phyloP scores from a whole-genome alignment of 2,797 vertebrate genomes.

The Cercopithecus mitis region DNA sequence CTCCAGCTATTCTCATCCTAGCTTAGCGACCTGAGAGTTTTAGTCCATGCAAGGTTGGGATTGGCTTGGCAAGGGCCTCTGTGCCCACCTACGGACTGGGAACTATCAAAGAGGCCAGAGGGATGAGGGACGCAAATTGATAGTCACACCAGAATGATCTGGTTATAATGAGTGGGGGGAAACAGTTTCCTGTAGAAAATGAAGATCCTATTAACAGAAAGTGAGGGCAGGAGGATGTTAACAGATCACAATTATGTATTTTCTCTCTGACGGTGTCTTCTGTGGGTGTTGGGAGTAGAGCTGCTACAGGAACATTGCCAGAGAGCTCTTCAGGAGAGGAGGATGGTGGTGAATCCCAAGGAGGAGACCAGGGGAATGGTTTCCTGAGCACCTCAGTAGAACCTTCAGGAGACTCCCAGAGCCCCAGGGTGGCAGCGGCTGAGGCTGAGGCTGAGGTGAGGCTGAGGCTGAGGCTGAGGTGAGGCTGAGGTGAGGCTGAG shows the following conservation, averaged over 20 bases:
- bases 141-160: too few species aligned
- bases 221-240: fast-evolving
- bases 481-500: too few species aligned
- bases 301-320: fast-evolving
- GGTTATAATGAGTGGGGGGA: too few species aligned
- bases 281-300: background rate
- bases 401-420: background rate
- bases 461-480: too few species aligned
- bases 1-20: too few species aligned
- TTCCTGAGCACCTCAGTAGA: background rate
- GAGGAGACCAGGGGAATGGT: fast-evolving
- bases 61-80: background rate
- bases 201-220: background rate
- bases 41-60: background rate
- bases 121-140: fast-evolving
- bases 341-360: background rate
- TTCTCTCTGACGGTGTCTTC: background rate
- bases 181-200: background rate
- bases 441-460: background rate
- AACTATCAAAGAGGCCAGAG: background rate
- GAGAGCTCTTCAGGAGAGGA: background rate
- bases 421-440: fast-evolving
- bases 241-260: too few species aligned
- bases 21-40: too few species aligned
- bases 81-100: background rate